Evolutionary conservation across 92 coral and sea anemone genomes (phyloP).

Genomic region (Galaxea fascicularis): DNA sequence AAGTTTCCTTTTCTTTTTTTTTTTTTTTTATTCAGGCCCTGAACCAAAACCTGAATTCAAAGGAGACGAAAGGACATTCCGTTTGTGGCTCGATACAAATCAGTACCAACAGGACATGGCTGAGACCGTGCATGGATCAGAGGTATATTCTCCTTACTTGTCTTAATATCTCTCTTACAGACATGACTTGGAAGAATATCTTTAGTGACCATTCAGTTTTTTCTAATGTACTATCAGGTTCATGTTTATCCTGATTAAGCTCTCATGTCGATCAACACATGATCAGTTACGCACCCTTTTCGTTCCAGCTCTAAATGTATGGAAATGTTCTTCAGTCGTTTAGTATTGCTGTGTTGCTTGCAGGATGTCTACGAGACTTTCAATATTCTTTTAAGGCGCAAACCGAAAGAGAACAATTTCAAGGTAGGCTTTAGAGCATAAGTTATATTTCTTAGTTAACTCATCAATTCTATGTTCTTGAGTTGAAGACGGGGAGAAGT

Average conservation of each 20-base stretch:
- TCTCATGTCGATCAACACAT: too few species aligned
- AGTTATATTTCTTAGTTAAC: too few species aligned
- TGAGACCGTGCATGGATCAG: constrained; percentile 95
- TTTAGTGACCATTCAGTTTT: background rate
- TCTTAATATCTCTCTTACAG: background rate
- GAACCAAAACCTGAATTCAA: constrained; percentile 98
- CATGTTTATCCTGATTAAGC: too few species aligned
- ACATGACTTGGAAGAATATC: background rate
- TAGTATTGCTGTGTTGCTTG: background rate
- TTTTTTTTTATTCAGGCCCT: constrained; percentile 67
- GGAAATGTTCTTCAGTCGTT: too few species aligned
- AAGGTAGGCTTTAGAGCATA: constrained; percentile 76
- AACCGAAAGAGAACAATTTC: constrained; percentile 98
- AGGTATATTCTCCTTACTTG: constrained; percentile 54
- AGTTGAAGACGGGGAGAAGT: background rate
- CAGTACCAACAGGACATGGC: constrained; percentile 99
- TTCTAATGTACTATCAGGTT: background rate
- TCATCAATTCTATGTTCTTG: background rate
- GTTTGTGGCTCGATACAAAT: constrained; percentile 97
- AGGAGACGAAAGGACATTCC: constrained; percentile 89
- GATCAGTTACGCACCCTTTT: too few species aligned
- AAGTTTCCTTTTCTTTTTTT: too few species aligned
- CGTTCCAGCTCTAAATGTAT: too few species aligned
- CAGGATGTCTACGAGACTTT: constrained; percentile 98
- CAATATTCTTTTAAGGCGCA: constrained; percentile 90